phyloP scores from a whole-genome alignment of 1,140 invertebrate genomes.

The Rhopalosiphum padi region DNA sequence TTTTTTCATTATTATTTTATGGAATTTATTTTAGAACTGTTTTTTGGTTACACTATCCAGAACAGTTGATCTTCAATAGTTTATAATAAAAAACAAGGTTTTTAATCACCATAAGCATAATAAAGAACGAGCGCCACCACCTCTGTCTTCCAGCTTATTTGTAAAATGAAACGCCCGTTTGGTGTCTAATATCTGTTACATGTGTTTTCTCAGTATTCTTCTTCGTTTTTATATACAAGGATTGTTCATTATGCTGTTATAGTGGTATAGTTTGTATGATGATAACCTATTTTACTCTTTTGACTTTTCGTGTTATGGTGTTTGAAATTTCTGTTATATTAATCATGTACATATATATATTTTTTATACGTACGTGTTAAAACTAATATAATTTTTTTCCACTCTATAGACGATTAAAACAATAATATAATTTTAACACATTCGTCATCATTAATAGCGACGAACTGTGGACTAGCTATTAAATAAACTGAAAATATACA shows the following conservation, averaged over 20 bases:
- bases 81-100: constrained; percentile 29
- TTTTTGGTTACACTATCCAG: constrained; percentile 39
- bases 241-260: background rate
- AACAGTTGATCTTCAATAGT: constrained; percentile 8
- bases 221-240: background rate
- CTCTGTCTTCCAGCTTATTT: background rate
- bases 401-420: background rate
- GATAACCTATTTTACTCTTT: constrained; percentile 37
- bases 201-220: constrained; percentile 16
- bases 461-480: background rate
- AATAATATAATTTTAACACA: background rate
- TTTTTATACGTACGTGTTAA: background rate
- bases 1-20: background rate
- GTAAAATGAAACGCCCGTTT: constrained; percentile 34
- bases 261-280: background rate
- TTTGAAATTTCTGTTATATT: background rate
- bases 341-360: background rate
- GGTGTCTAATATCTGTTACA: constrained; percentile 45
- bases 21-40: background rate
- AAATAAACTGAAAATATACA: constrained; percentile 25
- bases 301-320: constrained; percentile 18
- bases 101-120: constrained; percentile 38
- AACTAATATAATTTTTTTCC: background rate
- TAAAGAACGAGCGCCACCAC: background rate
- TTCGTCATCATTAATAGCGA: constrained; percentile 27